These are phyloP conservation scores for Lates japonicus DNA, from an alignment of 2,797 vertebrate genomes.

Conservation along the genomic window DNA sequence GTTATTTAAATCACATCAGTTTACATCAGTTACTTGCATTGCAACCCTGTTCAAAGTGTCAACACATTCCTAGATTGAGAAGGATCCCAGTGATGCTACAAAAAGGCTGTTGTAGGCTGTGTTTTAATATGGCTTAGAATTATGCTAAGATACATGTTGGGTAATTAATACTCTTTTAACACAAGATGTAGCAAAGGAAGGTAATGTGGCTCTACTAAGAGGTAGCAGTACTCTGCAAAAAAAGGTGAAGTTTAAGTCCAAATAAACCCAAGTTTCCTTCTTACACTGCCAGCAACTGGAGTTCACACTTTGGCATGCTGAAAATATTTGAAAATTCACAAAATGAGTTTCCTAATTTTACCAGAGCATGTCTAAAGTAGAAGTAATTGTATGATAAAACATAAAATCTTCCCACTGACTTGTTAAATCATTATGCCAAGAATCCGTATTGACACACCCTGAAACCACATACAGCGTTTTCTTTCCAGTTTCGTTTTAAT, in stretches of 20 bases:
- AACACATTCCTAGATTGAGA: conserved; percentile 1
- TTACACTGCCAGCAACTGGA: neutral
- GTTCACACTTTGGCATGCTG: neutral
- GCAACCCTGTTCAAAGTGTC: conserved; percentile 6
- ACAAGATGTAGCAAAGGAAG: neutral
- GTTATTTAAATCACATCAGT: conserved; percentile 7
- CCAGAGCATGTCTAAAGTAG: neutral
- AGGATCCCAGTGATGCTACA: conserved; percentile 33
- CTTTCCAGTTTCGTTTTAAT: neutral
- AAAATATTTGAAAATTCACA: neutral
- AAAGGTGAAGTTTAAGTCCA: neutral
- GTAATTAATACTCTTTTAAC: neutral
- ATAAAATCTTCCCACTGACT: neutral
- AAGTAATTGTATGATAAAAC: neutral
- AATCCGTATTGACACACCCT: neutral
- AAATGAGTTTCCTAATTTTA: neutral
- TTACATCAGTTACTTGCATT: conserved; percentile 17
- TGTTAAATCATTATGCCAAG: no score
- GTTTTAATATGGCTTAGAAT: conserved; percentile 16
- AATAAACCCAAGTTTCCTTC: no score
- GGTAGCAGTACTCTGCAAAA: neutral
- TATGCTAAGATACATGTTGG: neutral
- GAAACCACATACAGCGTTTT: neutral
- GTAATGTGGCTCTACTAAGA: neutral
- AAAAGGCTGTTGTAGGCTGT: neutral